Percentiles rank a stretch among this genome's conserved stretches.
Conservation (phyloP, 1,140 invertebrate genomes). For the Vanessa tameamea region DNA sequence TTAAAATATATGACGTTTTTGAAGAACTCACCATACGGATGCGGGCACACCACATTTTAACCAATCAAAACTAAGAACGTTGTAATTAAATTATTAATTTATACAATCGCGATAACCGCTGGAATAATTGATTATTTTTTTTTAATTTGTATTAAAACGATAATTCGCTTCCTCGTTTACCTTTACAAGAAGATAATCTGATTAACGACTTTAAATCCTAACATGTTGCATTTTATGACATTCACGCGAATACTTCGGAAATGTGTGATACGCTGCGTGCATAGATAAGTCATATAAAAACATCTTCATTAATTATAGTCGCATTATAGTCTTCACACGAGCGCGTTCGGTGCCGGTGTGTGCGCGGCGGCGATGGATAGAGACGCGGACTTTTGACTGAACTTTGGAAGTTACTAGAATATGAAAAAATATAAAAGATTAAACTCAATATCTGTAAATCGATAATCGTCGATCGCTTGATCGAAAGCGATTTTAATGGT, state of each 20-base stretch:
- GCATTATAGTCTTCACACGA: not conserved
- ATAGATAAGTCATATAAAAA: constrained; percentile 1
- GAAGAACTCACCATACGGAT: too few relatives aligned
- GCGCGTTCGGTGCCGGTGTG: too few relatives aligned
- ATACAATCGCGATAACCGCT: not conserved
- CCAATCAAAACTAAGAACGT: not conserved
- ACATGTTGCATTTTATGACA: constrained; percentile 3
- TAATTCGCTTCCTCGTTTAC: not conserved
- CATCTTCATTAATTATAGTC: not conserved
- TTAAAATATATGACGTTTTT: too few relatives aligned
- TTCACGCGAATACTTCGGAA: constrained; percentile 17
- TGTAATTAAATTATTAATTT: not conserved
- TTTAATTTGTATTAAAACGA: not conserved
- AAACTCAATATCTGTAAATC: too few relatives aligned
- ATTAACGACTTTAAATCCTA: constrained; percentile 13
- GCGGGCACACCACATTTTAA: too few relatives aligned
- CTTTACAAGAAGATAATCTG: constrained; percentile 8
- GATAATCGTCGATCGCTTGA: too few relatives aligned
- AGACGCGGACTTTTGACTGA: too few relatives aligned
- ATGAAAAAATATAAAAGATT: too few relatives aligned
- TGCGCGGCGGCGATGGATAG: too few relatives aligned
- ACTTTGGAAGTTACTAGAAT: too few relatives aligned
- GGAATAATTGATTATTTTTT: not conserved
- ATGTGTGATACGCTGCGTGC: constrained; percentile 2
- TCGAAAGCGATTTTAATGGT: too few relatives aligned